Evolutionary conservation across 2,113 vertebrate species (phyloP).

Genomic region (Labeo rohita): DNA sequence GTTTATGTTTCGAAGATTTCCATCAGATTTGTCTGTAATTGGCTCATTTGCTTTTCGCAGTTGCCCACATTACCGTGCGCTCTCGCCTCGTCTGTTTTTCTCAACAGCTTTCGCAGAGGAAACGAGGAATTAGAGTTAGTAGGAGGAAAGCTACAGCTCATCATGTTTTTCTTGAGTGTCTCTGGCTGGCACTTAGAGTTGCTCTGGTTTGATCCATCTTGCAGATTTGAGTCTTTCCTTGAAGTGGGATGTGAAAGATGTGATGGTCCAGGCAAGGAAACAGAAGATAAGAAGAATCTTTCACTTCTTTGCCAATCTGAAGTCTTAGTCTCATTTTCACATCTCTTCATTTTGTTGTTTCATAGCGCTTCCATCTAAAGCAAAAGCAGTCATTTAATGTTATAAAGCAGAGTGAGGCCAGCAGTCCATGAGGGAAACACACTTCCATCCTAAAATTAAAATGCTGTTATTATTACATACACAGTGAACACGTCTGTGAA

Average conservation of each 20-base stretch:
- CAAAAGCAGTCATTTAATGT: conserved; percentile 9
- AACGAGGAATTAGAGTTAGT: conserved; percentile 79
- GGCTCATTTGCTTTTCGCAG: conserved; percentile 62
- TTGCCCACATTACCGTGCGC: conserved; percentile 26
- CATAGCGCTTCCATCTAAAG: background rate
- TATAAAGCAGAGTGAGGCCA: conserved; percentile 60
- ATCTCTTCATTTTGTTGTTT: conserved; percentile 23
- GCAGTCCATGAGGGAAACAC: conserved; percentile 43
- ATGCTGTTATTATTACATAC: background rate
- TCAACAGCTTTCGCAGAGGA: conserved; percentile 69
- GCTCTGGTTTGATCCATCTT: conserved; percentile 67
- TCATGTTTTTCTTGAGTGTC: conserved; percentile 58
- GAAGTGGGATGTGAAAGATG: conserved; percentile 46
- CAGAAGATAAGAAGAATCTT: conserved; percentile 50
- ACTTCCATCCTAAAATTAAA: background rate
- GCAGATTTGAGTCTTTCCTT: conserved; percentile 60
- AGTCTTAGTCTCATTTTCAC: conserved; percentile 63
- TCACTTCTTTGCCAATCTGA: conserved; percentile 27
- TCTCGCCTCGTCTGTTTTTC: conserved; percentile 55
- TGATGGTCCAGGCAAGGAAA: conserved; percentile 48
- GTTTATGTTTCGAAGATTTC: conserved; percentile 66
- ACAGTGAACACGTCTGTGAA: no score
- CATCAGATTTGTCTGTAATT: conserved; percentile 76
- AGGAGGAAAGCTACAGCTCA: conserved; percentile 76
- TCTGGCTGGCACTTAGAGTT: conserved; percentile 61